These are phyloP conservation scores for Vultur gryphus DNA, from an alignment of 2,797 vertebrate genomes.

Conservation along the genomic window DNA sequence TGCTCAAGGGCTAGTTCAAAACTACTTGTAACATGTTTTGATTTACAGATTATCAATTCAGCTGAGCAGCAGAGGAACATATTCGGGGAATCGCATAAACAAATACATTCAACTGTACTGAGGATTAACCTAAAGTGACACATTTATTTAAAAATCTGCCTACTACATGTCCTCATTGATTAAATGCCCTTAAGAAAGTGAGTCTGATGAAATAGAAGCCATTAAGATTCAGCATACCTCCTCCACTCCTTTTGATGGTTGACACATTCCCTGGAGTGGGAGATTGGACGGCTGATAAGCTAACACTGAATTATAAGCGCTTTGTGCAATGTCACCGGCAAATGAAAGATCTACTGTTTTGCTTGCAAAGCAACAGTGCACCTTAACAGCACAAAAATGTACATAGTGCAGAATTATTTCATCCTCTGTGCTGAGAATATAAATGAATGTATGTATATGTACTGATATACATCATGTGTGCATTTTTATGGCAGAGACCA, in stretches of 20 bases:
- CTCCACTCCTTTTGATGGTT: constrained; percentile 77
- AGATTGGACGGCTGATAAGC: constrained; percentile 80
- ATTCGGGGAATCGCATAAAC: constrained; percentile 72
- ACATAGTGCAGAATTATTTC: constrained; percentile 63
- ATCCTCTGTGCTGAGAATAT: constrained; percentile 61
- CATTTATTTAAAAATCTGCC: constrained; percentile 84
- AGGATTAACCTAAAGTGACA: constrained; percentile 80
- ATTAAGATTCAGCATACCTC: constrained; percentile 78
- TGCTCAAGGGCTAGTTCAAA: constrained; percentile 66
- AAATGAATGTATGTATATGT: background rate
- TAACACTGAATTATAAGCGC: constrained; percentile 82
- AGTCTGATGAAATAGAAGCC: constrained; percentile 76
- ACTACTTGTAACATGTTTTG: constrained; percentile 71
- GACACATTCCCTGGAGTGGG: constrained; percentile 78
- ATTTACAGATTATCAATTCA: constrained; percentile 78
- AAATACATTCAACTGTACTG: constrained; percentile 73
- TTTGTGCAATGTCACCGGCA: constrained; percentile 75
- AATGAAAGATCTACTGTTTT: constrained; percentile 78
- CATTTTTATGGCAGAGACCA: constrained; percentile 16
- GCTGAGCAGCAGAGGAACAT: constrained; percentile 66
- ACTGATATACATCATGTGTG: background rate
- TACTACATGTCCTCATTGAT: constrained; percentile 81
- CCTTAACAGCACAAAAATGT: constrained; percentile 67
- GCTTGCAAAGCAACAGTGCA: constrained; percentile 72
- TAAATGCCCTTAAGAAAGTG: constrained; percentile 82